These are phyloP conservation scores for Synergus itoensis DNA, from an alignment of 2,888 invertebrate genomes.

Conservation along the genomic window DNA sequence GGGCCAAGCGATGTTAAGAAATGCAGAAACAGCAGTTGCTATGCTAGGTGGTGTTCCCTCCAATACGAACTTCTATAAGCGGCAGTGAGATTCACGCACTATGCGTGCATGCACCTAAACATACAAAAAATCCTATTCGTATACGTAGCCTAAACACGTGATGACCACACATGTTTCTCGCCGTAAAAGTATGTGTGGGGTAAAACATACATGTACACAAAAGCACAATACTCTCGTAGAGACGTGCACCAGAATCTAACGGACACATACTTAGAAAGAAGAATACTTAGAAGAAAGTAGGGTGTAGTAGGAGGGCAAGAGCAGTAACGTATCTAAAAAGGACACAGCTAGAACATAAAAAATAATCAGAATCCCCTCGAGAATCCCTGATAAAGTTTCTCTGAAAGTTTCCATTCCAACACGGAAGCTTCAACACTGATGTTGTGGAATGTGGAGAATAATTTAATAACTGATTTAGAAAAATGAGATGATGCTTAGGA, in stretches of 20 bases:
- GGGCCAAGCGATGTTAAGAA: conserved; percentile 72
- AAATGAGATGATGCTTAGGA: too few species aligned
- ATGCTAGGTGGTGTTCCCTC: conserved; percentile 73
- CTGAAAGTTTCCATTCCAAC: background rate
- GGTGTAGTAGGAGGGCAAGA: conserved; percentile 35
- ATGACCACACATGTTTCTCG: conserved; percentile 9
- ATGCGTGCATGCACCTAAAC: conserved; percentile 45
- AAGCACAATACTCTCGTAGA: conserved; percentile 50
- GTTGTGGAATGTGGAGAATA: too few species aligned
- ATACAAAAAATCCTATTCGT: conserved; percentile 36
- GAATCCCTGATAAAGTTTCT: background rate
- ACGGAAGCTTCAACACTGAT: background rate
- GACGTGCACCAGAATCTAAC: conserved; percentile 50
- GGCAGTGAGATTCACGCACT: conserved; percentile 55
- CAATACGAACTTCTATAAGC: conserved; percentile 57
- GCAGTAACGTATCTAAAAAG: conserved; percentile 38
- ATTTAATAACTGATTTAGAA: too few species aligned
- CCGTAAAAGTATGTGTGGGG: conserved; percentile 47
- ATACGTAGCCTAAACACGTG: conserved; percentile 30
- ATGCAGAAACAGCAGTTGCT: conserved; percentile 77
- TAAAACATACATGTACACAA: conserved; percentile 52
- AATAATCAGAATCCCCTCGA: background rate
- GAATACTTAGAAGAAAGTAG: conserved; percentile 25
- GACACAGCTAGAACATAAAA: background rate
- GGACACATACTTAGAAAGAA: conserved; percentile 28